Conservation (phyloP, 2,797 vertebrate species). For the Tenualosa thibaudeaui region DNA sequence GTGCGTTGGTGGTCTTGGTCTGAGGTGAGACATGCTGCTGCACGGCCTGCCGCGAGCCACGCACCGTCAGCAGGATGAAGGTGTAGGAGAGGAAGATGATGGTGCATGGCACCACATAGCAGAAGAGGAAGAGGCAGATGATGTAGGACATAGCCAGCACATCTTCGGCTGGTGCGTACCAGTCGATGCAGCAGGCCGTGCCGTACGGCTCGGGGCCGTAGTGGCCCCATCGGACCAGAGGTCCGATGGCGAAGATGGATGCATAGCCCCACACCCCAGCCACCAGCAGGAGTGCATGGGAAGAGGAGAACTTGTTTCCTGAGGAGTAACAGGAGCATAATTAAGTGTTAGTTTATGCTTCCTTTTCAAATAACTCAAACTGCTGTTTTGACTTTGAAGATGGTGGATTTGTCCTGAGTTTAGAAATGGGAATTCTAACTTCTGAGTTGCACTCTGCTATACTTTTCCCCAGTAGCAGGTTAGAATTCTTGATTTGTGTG, state of each 20-base stretch:
- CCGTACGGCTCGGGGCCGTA: constrained; percentile 85
- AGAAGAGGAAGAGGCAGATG: constrained; percentile 80
- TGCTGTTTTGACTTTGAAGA: too few species aligned
- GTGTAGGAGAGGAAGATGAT: constrained; percentile 81
- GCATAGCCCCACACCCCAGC: constrained; percentile 80
- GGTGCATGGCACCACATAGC: constrained; percentile 81
- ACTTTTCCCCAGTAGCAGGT: too few species aligned
- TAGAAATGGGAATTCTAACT: too few species aligned
- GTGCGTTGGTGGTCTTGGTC: constrained; percentile 69
- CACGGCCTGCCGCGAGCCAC: constrained; percentile 73
- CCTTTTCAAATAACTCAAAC: too few species aligned
- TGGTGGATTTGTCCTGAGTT: too few species aligned
- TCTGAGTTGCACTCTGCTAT: too few species aligned
- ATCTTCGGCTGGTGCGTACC: constrained; percentile 74
- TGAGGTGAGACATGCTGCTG: constrained; percentile 65
- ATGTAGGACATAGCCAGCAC: constrained; percentile 76
- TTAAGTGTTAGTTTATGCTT: too few species aligned
- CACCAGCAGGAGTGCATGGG: constrained; percentile 76
- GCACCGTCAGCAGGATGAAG: constrained; percentile 73
- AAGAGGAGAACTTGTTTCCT: constrained; percentile 82
- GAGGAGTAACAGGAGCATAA: background rate
- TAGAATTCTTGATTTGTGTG: too few species aligned
- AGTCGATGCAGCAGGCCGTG: constrained; percentile 85
- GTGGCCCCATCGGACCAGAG: constrained; percentile 79
- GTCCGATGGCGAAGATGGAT: constrained; percentile 77